A percentile compares a stretch with the other conserved stretches of the same genome.
Conservation (phyloP, 2,113 vertebrate species). For the Gallinago undulata region DNA sequence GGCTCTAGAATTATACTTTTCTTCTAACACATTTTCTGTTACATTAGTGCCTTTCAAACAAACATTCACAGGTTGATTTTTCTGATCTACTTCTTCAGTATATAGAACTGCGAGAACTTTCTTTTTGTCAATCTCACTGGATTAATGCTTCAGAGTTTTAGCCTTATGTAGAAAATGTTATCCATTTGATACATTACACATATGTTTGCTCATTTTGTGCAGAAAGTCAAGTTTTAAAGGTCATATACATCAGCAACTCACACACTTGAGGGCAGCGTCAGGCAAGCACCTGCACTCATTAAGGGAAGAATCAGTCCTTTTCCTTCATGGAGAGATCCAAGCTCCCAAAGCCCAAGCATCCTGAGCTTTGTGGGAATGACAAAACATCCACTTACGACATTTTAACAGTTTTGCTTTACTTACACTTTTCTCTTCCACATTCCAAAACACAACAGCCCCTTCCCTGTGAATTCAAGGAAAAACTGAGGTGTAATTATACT, state of each 20-base stretch:
- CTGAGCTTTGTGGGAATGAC: neutral
- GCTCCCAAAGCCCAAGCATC: neutral
- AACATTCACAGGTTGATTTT: neutral
- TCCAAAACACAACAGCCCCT: slow-evolving; percentile 97
- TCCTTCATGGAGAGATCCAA: neutral
- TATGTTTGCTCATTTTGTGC: neutral
- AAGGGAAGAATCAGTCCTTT: neutral
- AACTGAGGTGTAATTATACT: slow-evolving; percentile 11
- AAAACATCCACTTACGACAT: neutral
- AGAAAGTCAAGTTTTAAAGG: neutral
- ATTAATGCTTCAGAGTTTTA: neutral
- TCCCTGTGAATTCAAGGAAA: slow-evolving; percentile 81
- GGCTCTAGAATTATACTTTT: neutral
- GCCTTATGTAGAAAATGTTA: neutral
- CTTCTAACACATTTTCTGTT: neutral
- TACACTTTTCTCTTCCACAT: slow-evolving; percentile 93
- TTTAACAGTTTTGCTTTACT: slow-evolving; percentile 52
- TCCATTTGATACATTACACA: neutral
- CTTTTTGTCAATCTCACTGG: neutral
- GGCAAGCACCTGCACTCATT: neutral
- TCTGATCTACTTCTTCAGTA: neutral
- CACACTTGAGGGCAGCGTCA: neutral
- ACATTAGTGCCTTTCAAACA: neutral
- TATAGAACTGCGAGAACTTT: neutral
- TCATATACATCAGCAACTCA: neutral